phyloP scores from a whole-genome alignment of 2,888 invertebrate species.

The Zhengitettix transpicula region DNA sequence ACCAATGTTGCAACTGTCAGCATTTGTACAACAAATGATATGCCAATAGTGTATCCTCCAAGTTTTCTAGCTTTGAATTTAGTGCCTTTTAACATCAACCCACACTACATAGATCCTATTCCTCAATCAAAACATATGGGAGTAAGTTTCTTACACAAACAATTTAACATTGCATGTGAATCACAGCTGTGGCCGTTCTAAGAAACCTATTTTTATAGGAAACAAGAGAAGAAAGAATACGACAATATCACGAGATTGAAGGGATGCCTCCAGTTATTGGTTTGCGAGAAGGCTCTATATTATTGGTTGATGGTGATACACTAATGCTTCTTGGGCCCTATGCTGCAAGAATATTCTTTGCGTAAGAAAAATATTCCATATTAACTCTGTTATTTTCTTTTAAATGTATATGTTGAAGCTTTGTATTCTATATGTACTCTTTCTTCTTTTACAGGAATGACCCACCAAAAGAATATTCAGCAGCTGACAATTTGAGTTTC shows the following conservation, averaged over 20 bases:
- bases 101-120: conserved; percentile 57
- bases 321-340: conserved; percentile 43
- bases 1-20: conserved; percentile 66
- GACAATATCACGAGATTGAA: conserved; percentile 45
- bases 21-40: conserved; percentile 74
- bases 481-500: too few relatives aligned
- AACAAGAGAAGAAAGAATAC: conserved; percentile 56
- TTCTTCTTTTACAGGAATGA: too few relatives aligned
- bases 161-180: neutral
- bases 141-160: conserved; percentile 16
- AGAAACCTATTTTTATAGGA: conserved; percentile 26
- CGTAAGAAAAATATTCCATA: conserved; percentile 29
- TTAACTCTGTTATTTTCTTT: neutral
- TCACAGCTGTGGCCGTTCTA: neutral
- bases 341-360: conserved; percentile 44
- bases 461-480: too few relatives aligned
- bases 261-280: conserved; percentile 46
- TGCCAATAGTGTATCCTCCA: conserved; percentile 70
- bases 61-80: conserved; percentile 51
- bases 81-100: conserved; percentile 72
- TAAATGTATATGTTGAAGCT: neutral
- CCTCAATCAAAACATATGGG: conserved; percentile 50
- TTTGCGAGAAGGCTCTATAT: conserved; percentile 50
- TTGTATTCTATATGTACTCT: neutral
- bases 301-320: conserved; percentile 40